Percentiles rank a stretch among this genome's conserved stretches.
Evolutionary conservation across 2,113 vertebrate species (phyloP).

Genomic region (Rhegmatorhina hoffmannsi): DNA sequence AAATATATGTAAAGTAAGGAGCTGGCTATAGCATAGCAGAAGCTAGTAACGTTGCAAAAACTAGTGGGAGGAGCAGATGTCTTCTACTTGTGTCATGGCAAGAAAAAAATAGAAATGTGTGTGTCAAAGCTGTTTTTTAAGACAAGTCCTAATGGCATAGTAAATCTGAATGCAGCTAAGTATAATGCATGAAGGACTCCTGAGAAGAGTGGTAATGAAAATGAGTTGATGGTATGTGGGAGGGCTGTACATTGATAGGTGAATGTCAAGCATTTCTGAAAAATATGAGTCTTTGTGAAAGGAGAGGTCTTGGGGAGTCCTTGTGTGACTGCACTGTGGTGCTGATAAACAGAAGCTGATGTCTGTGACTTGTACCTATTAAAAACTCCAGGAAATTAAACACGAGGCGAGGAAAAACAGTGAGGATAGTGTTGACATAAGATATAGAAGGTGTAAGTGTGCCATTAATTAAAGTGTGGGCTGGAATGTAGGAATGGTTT

Average conservation of each 20-base stretch:
- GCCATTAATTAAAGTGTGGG: background rate
- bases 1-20: background rate
- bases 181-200: background rate
- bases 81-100: background rate
- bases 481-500: background rate
- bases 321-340: background rate
- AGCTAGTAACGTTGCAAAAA: background rate
- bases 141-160: background rate
- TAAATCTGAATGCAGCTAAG: background rate
- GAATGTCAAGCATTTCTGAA: background rate
- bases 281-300: background rate
- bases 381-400: slow-evolving; percentile 9
- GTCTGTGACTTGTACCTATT: background rate
- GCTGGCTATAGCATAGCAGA: background rate
- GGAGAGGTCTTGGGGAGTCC: background rate
- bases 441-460: background rate
- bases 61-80: background rate
- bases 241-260: background rate
- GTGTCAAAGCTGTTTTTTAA: background rate
- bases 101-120: background rate
- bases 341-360: background rate
- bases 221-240: background rate
- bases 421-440: background rate
- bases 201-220: background rate
- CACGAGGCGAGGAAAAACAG: background rate